Base-by-base conservation (phyloP, 1,140 invertebrate species). In the Ephestia elutella region DNA sequence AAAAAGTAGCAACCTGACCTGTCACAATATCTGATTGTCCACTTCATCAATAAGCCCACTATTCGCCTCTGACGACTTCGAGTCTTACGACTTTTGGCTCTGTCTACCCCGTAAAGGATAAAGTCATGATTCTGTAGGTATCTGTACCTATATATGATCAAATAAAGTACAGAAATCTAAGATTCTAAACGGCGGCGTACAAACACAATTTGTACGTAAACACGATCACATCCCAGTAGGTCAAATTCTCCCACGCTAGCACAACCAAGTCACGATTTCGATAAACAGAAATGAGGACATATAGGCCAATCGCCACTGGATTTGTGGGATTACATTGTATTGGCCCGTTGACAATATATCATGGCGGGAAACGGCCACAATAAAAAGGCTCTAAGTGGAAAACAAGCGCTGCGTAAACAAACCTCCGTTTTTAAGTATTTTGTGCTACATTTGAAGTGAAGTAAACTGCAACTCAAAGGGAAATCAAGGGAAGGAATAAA, bases 211-310 rank as follows among this genome's bases (percentile, higher is more conserved):
- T 15, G 13, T 44, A 15, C 15, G 38, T 44, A 44, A 44, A 44
- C 38, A 44, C 5, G 38, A 44, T 44, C 15, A 44, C 38, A 44
- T 44, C 38, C 38, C 38, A 44, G 13, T 44, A 44, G 38, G 38
- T 44, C 38, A 44, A 44, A 44, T 9, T 44, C 10, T 7, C 38
- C 38, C 38, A 8, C 38, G n/a, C 13, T 44, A 9, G 9, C 38
- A 44, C 38, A 44, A n/a, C 38, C 38, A 56, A 67, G 68, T 77
- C 76, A 81, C 78, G 78, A 71, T 68, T 75, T 73, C 71, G 71
- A 74, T 74, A 81, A 70, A 72, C 70, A 65, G 60, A 61, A 65
- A 71, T 66, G 61, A 72, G 66, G 59, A 73, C 58, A 59, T 73
- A 74, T 70, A 60, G 57, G 59, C 58, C 66, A 71, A 76, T 71